These are phyloP conservation scores for Actinia tenebrosa DNA, from an alignment of 64 coral and sea anemone species.

Conservation along the genomic window DNA sequence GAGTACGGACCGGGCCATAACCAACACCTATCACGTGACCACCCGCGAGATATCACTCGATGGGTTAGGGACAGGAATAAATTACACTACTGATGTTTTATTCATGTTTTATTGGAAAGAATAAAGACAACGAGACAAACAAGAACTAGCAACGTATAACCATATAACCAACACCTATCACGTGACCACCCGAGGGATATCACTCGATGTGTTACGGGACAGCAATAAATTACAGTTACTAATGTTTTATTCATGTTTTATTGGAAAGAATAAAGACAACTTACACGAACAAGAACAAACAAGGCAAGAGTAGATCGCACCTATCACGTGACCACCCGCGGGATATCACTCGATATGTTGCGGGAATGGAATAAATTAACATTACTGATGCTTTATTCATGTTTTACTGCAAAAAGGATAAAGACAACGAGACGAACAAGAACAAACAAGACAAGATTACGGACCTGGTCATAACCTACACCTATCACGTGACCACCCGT, in stretches of 20 bases:
- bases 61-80: not conserved
- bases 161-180: not conserved
- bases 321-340: not conserved
- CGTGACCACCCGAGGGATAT: too few species aligned
- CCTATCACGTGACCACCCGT: too few species aligned
- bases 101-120: not conserved
- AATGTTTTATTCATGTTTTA: too few species aligned
- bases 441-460: too few species aligned
- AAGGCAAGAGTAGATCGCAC: not conserved
- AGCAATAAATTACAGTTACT: not conserved
- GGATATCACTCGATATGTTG: not conserved
- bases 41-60: not conserved
- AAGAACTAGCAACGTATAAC: not conserved
- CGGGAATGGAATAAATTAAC: not conserved
- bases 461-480: too few species aligned
- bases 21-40: slow-evolving; percentile 1
- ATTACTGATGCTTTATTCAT: too few species aligned
- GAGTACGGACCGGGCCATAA: not conserved
- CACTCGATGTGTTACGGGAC: not conserved
- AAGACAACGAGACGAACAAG: too few species aligned
- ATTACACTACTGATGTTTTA: not conserved
- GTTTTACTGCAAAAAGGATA: too few species aligned
- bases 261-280: too few species aligned
- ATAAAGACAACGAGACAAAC: slow-evolving; percentile 25
- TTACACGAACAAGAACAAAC: too few species aligned